Percentiles rank a stretch among this genome's conserved stretches.
These are phyloP conservation scores for Periphyllus acericola DNA, from an alignment of 2,888 invertebrate species.

Conservation along the genomic window DNA sequence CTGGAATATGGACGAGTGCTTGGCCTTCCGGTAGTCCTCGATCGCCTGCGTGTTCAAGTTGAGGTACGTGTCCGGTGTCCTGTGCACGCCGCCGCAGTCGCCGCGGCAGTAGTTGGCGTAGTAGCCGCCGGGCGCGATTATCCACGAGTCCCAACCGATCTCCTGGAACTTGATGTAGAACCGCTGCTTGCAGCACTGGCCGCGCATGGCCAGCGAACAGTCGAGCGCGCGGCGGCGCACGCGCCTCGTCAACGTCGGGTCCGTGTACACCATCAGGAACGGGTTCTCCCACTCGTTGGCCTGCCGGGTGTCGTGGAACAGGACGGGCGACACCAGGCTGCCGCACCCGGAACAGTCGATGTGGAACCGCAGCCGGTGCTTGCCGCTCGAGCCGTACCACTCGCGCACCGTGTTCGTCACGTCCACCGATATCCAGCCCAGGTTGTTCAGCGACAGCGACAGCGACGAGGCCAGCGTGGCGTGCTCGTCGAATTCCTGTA, in stretches of 20 bases:
- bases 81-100: slow-evolving; percentile 80
- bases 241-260: slow-evolving; percentile 75
- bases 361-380: slow-evolving; percentile 78
- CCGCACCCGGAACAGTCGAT: slow-evolving; percentile 88
- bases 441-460: slow-evolving; percentile 73
- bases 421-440: slow-evolving; percentile 90
- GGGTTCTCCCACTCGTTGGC: slow-evolving; percentile 77
- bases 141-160: slow-evolving; percentile 95
- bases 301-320: slow-evolving; percentile 66
- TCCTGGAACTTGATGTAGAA: slow-evolving; percentile 92
- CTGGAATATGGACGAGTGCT: slow-evolving; percentile 80
- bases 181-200: slow-evolving; percentile 87
- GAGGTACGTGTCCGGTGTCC: slow-evolving; percentile 84
- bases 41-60: slow-evolving; percentile 88
- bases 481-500: slow-evolving; percentile 72
- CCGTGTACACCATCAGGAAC: slow-evolving; percentile 84
- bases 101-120: slow-evolving; percentile 94
- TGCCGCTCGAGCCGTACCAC: slow-evolving; percentile 74
- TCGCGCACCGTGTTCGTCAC: slow-evolving; percentile 80
- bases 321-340: slow-evolving; percentile 75
- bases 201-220: slow-evolving; percentile 77
- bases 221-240: slow-evolving; percentile 85
- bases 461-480: slow-evolving; percentile 72
- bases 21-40: slow-evolving; percentile 85
- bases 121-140: slow-evolving; percentile 89